These are phyloP conservation scores for roundworm (Caenorhabditis elegans) DNA, from an alignment of 1,140 invertebrate genomes.

Conservation along the genomic window DNA sequence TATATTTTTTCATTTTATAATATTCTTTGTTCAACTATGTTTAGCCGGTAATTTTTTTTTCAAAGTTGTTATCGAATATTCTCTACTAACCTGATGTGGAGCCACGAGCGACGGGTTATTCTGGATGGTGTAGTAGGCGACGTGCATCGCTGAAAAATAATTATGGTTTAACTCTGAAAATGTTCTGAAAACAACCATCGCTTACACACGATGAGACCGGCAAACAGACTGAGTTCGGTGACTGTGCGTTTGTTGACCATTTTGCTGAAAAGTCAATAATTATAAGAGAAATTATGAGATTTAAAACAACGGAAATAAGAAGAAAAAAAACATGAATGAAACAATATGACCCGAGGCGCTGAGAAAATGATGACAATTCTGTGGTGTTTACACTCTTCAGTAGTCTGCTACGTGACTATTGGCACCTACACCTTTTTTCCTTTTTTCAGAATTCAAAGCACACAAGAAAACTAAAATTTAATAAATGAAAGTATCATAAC, in stretches of 20 bases:
- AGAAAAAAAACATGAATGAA: not conserved
- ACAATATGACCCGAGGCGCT: not conserved
- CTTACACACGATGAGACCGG: slow-evolving; percentile 36
- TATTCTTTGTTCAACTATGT: no score
- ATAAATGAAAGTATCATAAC: no score
- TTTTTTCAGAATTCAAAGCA: not conserved
- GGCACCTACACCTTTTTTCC: not conserved
- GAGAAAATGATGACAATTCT: slow-evolving; percentile 29
- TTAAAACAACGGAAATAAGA: not conserved
- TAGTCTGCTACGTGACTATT: slow-evolving; percentile 17
- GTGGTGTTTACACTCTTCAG: not conserved
- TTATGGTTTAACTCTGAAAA: not conserved
- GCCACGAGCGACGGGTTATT: slow-evolving; percentile 43
- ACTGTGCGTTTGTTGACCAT: slow-evolving; percentile 26
- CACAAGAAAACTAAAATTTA: not conserved
- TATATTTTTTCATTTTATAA: no score
- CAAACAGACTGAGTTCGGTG: slow-evolving; percentile 25
- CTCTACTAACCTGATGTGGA: slow-evolving; percentile 10
- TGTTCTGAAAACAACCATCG: not conserved
- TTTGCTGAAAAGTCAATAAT: not conserved
- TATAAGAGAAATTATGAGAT: not conserved
- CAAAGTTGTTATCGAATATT: not conserved
- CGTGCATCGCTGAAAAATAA: slow-evolving; percentile 47
- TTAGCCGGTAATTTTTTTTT: no score
- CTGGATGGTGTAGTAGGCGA: slow-evolving; percentile 50